Base-by-base conservation (phyloP, 2,797 vertebrate species). In the Anabacerthia variegaticeps region DNA sequence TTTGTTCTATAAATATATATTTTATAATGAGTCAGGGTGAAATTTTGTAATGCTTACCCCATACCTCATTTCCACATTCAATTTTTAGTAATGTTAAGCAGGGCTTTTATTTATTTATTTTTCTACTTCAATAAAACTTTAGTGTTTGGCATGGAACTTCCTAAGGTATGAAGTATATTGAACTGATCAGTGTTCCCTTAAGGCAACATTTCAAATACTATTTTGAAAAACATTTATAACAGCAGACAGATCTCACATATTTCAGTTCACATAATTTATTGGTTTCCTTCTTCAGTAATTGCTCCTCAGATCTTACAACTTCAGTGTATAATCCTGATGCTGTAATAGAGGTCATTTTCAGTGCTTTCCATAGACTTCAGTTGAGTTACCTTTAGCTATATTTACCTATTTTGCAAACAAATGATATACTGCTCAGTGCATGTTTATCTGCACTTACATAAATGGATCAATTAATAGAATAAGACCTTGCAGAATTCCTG, bases 231-330 rank as follows among this genome's bases (percentile, higher is more conserved):
- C 30, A 71, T 82, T 90, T 28, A 12, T 62, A 91, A 81, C 71
- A 96, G 89, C 91, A 96, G 89, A 43, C 68, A 95, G 83, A 80
- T 66, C 79, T 76, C 88, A 87, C 49, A 39, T 89, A 84, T 94
- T 96, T 92, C 63, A 89, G 73, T 91, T 95, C 77, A 82, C 14
- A 11, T 93, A 96, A 96, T 91, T 83, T 95, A 55, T 86, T 93
- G 87, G 62, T 96, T 96, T 91, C 67, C 67, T 97, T 97, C 79
- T 23, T 63, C 46, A 87, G 46, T 37, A 90, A 92, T 93, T 97
- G 74, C 36, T 68, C 80, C 52, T 96, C 43, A 66, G 92, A 93
- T 95, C 85, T 89, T 58, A 32, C 12, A 82, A n/a, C 30, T 81
- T 68, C 62, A 43, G 66, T 44, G 15, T 12, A 54, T 73, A 94